Percentiles rank a stretch among this genome's conserved stretches.
These are phyloP conservation scores for Scortum barcoo DNA, from an alignment of 2,113 vertebrate genomes.

Conservation along the genomic window DNA sequence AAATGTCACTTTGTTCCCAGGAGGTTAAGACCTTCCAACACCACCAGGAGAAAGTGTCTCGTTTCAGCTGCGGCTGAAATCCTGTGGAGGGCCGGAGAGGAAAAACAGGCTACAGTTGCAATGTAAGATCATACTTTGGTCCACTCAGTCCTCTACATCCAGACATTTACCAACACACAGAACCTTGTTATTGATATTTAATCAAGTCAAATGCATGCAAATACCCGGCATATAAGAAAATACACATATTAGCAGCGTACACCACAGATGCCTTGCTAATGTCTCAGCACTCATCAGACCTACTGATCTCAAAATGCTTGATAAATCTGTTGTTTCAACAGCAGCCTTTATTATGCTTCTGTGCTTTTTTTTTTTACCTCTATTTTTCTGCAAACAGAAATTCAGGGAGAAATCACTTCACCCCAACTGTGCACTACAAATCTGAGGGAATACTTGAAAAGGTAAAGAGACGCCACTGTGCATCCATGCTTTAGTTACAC, in stretches of 20 bases:
- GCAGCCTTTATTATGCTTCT: not conserved
- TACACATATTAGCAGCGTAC: not conserved
- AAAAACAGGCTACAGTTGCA: conserved; percentile 85
- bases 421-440: conserved; percentile 89
- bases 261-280: not conserved
- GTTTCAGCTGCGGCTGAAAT: conserved; percentile 87
- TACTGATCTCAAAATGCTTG: not conserved
- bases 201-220: not conserved
- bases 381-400: conserved; percentile 83
- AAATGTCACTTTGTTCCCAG: conserved; percentile 63
- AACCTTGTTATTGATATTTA: not conserved
- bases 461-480: conserved; percentile 72
- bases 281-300: not conserved
- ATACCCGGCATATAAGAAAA: too few species aligned
- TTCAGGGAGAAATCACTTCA: conserved; percentile 90
- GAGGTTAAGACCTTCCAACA: conserved; percentile 74
- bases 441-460: conserved; percentile 93
- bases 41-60: conserved; percentile 86
- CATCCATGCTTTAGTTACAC: too few species aligned
- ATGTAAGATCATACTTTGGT: conserved; percentile 85
- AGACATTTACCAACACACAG: not conserved
- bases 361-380: not conserved
- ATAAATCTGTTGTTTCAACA: not conserved
- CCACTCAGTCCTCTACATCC: not conserved
- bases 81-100: conserved; percentile 91